phyloP scores from a whole-genome alignment of 2,113 vertebrate genomes.

The Glaucomys volans region DNA sequence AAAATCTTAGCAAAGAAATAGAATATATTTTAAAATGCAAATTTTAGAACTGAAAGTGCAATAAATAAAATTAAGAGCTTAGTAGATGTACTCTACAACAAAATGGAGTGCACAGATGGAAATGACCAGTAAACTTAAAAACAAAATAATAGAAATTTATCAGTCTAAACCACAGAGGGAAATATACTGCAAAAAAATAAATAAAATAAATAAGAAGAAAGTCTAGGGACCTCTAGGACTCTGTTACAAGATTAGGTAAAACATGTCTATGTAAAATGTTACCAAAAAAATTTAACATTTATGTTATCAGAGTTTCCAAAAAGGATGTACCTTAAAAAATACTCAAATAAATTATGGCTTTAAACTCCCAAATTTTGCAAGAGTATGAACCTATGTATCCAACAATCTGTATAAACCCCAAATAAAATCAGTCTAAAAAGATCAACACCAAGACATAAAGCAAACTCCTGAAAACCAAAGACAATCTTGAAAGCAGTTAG shows the following conservation, averaged over 20 bases:
- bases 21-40: not conserved
- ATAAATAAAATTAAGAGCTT: not conserved
- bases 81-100: not conserved
- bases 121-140: not conserved
- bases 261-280: not conserved
- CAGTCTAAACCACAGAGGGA: no score
- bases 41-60: not conserved
- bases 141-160: no score
- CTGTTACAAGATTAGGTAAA: not conserved
- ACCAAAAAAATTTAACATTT: not conserved
- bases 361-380: not conserved
- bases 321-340: not conserved
- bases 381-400: not conserved
- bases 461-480: not conserved
- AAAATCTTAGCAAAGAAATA: not conserved
- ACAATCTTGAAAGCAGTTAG: not conserved
- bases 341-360: not conserved
- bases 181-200: not conserved
- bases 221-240: not conserved
- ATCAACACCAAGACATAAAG: not conserved
- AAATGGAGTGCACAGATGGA: not conserved
- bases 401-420: not conserved
- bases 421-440: not conserved
- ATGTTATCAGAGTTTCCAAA: not conserved
- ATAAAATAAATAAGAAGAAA: not conserved